Evolutionary conservation across 92 coral and sea anemone genomes (phyloP).

Genomic region (Paragorgia papillata): DNA sequence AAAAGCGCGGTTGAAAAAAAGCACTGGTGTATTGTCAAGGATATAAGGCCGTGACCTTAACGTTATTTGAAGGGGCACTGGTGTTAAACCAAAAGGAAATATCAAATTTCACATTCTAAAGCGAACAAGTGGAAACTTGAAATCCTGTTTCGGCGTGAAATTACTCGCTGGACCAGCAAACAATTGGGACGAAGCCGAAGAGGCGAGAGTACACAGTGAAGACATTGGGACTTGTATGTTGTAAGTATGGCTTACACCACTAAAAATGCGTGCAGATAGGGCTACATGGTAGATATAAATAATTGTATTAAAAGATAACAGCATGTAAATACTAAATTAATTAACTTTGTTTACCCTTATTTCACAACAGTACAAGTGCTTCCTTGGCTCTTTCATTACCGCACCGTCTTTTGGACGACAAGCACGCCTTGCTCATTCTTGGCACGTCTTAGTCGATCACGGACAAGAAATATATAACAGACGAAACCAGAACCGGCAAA

Average conservation of each 20-base stretch:
- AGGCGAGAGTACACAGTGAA: slow-evolving; percentile 14
- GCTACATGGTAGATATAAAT: slow-evolving; percentile 16
- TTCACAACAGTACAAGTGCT: slow-evolving; percentile 42
- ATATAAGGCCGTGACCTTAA: slow-evolving; percentile 44
- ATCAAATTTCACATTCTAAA: slow-evolving; percentile 41
- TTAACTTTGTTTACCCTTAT: slow-evolving; percentile 94
- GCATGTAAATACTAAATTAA: slow-evolving; percentile 99
- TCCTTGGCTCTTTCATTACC: slow-evolving; percentile 19
- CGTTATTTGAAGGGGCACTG: slow-evolving; percentile 39
- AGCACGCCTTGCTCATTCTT: too few species aligned
- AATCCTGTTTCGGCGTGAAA: slow-evolving; percentile 44
- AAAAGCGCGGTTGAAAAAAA: too few species aligned
- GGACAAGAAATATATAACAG: too few species aligned
- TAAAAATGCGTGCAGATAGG: too few species aligned
- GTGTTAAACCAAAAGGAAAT: slow-evolving; percentile 25
- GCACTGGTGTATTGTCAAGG: slow-evolving; percentile 9
- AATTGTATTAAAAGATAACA: slow-evolving; percentile 47
- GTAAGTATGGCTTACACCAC: not conserved
- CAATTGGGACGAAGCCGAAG: not conserved
- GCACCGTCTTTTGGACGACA: too few species aligned
- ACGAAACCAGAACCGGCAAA: not conserved
- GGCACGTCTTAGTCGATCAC: too few species aligned
- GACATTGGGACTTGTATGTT: not conserved
- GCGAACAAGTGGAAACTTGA: slow-evolving; percentile 50
- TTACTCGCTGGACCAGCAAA: not conserved